Conservation (phyloP, 2,797 vertebrate genomes). For the Fringilla coelebs region DNA sequence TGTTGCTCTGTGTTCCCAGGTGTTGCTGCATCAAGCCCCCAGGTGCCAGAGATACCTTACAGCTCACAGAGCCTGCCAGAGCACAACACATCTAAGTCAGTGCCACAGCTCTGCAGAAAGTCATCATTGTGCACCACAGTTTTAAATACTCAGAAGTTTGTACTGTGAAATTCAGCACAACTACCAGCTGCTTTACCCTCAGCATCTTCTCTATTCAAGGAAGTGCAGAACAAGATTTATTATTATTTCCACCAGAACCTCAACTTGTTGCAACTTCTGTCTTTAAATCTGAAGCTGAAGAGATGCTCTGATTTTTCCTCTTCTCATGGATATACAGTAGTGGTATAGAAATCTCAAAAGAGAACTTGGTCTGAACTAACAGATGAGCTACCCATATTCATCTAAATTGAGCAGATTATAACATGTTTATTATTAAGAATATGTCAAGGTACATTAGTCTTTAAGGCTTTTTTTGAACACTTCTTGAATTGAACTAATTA, state of each 20-base stretch:
- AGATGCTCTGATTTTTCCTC: not conserved
- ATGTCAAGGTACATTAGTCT: not conserved
- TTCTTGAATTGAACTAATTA: not conserved
- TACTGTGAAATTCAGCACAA: not conserved
- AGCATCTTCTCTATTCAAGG: not conserved
- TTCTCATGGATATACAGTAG: not conserved
- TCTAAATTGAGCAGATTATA: not conserved
- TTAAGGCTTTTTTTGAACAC: not conserved
- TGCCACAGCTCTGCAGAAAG: not conserved
- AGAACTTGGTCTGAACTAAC: not conserved
- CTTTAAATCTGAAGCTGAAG: not conserved
- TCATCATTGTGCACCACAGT: not conserved
- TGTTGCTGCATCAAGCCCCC: not conserved
- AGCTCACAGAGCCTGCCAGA: not conserved
- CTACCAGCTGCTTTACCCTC: not conserved
- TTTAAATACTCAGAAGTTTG: not conserved
- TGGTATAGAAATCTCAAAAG: not conserved
- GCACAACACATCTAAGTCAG: not conserved
- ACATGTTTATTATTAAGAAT: not conserved
- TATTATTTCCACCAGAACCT: not conserved
- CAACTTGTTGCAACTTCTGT: not conserved
- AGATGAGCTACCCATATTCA: not conserved
- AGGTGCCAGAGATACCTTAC: not conserved
- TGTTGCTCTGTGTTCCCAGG: not conserved
- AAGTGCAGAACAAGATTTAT: not conserved